Evolutionary conservation across 35 echinoderm and acorn worm species (phyloP).

Genomic region (Strongylocentrotus purpuratus): DNA sequence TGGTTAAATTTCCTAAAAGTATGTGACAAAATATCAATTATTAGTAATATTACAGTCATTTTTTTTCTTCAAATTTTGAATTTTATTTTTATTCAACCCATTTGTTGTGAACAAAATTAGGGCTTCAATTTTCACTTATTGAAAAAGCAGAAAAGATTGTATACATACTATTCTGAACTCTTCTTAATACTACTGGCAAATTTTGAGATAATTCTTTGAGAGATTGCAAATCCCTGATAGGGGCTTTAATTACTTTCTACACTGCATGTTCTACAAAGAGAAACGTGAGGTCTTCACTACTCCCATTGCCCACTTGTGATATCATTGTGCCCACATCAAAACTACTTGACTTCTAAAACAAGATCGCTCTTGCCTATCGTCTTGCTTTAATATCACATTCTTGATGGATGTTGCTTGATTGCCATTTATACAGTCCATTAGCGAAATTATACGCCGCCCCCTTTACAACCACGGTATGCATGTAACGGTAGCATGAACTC

Average conservation of each 20-base stretch:
- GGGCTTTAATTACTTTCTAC: neutral
- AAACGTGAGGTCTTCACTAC: neutral
- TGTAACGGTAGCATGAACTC: neutral
- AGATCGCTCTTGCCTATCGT: too few relatives aligned
- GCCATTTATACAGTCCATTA: neutral
- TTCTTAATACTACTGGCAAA: too few relatives aligned
- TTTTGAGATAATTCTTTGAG: too few relatives aligned
- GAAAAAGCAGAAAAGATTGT: too few relatives aligned
- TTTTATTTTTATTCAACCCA: neutral
- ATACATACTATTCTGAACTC: too few relatives aligned
- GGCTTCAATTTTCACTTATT: too few relatives aligned
- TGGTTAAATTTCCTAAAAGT: too few relatives aligned
- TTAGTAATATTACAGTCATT: too few relatives aligned
- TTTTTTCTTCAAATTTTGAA: too few relatives aligned
- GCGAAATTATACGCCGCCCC: neutral
- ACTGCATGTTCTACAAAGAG: neutral
- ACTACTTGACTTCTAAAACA: too few relatives aligned
- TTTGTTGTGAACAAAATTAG: neutral
- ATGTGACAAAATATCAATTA: too few relatives aligned
- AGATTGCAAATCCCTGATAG: too few relatives aligned
- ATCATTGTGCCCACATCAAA: neutral
- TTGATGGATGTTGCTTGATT: neutral
- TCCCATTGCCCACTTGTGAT: neutral
- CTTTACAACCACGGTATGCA: neutral
- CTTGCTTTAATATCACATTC: neutral